Evolutionary conservation across 2,113 vertebrate species (phyloP).

Genomic region (Notothenia coriiceps): DNA sequence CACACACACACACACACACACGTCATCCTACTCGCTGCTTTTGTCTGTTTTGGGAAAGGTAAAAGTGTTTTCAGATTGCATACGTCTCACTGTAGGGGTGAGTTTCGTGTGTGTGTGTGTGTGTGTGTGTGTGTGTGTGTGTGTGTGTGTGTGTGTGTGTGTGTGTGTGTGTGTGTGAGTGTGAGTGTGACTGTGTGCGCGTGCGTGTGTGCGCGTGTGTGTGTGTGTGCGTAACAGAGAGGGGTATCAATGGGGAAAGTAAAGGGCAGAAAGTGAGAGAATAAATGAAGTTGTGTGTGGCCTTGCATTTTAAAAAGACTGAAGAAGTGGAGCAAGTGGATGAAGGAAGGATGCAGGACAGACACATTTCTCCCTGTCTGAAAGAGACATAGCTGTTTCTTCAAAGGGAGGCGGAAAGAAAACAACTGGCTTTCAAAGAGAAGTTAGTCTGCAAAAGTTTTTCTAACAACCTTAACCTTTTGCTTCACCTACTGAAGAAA

Average conservation of each 20-base stretch:
- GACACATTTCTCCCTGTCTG: constrained; percentile 45
- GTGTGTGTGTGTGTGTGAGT: too few species aligned
- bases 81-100: constrained; percentile 11
- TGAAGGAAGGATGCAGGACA: constrained; percentile 46
- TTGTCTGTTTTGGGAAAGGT: constrained; percentile 57
- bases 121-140: too few species aligned
- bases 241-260: constrained; percentile 4
- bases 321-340: constrained; percentile 24
- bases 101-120: constrained; percentile 10
- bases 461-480: constrained; percentile 11
- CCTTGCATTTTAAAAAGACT: constrained; percentile 63
- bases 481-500: background rate
- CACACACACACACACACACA: constrained; percentile 7
- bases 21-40: background rate
- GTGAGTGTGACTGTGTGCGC: background rate
- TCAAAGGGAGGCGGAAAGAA: constrained; percentile 26
- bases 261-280: constrained; percentile 29
- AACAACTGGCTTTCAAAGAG: constrained; percentile 28
- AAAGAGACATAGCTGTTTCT: constrained; percentile 43
- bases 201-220: background rate
- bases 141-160: too few species aligned
- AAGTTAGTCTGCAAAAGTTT: constrained; percentile 23
- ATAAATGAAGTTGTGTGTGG: constrained; percentile 56
- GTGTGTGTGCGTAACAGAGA: background rate
- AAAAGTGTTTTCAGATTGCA: constrained; percentile 55